Evolutionary conservation across 2,888 invertebrate species (phyloP), one percentile per base, ranked within the genome.

Genomic region (Plebejus melissa): DNA sequence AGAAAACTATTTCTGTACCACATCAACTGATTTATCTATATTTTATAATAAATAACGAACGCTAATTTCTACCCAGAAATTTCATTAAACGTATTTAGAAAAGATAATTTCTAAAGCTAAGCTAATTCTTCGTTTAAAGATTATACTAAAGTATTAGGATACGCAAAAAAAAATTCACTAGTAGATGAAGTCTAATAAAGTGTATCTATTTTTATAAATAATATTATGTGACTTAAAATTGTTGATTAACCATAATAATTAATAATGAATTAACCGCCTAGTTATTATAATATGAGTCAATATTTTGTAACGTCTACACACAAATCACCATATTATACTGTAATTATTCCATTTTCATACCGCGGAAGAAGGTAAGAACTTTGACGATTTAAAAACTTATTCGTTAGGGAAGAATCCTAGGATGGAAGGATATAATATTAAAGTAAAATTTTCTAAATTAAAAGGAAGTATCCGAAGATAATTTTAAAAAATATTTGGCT

Each of bases 281-380:
- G 13, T 36, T 32, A 60, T 22, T 13, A 65, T 65, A 65, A 65
- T 65, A 65, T 65, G 65, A 65, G 65, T 65, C 65, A 13, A 65
- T 28, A 36, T 65, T 36, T 65, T 65, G 32, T 4, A 32, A 65
- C 11, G 4, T 54, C 16, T 54, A 16, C 32, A 13, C 9, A 32
- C 4, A 4, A 28, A 41, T 6, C 4, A 41, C 41, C 1, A 60
- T 58, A 58, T n/a, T 58, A 22, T 58, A 58, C 22, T 28, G 22
- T 60, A 28, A 32, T 65, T 9, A 60, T 65, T 28, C 11, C 58
- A 60, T 32, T 60, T 60, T 60, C 9, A 60, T 36, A 65, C 5
- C 32, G 13, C 13, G 32, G 65, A 65, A 65, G 32, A 32, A 16
- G 65, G 16, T 32, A 32, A 32, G 13, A 65, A 65, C 4, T 32